Percentiles rank a stretch among this genome's conserved stretches.
phyloP scores from a whole-genome alignment of 1,140 invertebrate genomes.

The Drosophila watanabei region DNA sequence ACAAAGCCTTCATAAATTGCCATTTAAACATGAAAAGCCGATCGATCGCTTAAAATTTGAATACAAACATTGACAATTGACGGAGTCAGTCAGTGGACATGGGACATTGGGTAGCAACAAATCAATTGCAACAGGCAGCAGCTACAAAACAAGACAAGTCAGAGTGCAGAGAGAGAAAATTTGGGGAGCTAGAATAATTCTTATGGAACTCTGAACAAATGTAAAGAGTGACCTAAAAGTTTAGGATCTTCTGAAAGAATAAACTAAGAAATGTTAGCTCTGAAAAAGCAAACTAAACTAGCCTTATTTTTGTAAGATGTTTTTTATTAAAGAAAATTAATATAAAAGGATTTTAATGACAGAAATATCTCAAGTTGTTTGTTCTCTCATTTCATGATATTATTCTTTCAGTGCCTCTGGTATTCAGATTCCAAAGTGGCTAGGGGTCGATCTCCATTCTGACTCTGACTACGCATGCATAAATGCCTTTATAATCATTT shows the following conservation, averaged over 20 bases:
- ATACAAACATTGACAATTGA: conserved; percentile 73
- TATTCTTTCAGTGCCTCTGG: conserved; percentile 16
- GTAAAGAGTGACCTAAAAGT: no score
- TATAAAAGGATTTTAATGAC: neutral
- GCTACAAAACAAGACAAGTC: conserved; percentile 12
- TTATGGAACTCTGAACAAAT: no score
- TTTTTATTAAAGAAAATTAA: no score
- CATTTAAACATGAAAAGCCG: conserved; percentile 32
- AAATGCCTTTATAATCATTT: conserved; percentile 84
- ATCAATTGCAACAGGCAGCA: conserved; percentile 60
- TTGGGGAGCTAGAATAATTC: neutral
- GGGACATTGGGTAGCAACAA: conserved; percentile 57
- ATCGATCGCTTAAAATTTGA: conserved; percentile 58
- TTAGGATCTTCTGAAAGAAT: no score
- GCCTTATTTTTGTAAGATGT: no score
- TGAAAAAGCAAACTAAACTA: no score
- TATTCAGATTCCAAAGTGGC: conserved; percentile 43
- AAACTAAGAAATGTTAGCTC: no score
- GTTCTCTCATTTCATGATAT: neutral
- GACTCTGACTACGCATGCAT: conserved; percentile 73
- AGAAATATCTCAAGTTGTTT: neutral
- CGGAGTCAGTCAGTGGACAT: conserved; percentile 32
- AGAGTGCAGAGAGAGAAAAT: conserved; percentile 2
- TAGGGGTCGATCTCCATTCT: conserved; percentile 33
- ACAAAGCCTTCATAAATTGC: conserved; percentile 79